These are phyloP conservation scores for Invenusta paracnida DNA, from an alignment of 2,888 invertebrate species.

Conservation along the genomic window DNA sequence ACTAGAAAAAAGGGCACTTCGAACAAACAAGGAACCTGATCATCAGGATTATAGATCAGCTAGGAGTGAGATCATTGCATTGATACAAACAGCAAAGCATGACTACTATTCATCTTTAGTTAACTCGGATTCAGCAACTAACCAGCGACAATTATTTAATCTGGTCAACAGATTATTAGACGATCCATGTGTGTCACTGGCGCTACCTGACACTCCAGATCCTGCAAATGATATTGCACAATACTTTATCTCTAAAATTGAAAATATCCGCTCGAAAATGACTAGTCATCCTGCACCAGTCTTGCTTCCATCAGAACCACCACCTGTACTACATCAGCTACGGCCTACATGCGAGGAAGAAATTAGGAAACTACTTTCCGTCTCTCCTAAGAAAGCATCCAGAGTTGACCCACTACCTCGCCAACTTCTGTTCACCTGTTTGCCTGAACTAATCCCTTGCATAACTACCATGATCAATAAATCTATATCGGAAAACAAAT, in stretches of 20 bases:
- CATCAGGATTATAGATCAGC: constrained; percentile 25
- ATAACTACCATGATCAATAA: not conserved
- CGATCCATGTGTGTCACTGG: constrained; percentile 29
- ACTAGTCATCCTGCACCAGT: constrained; percentile 25
- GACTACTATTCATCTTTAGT: constrained; percentile 29
- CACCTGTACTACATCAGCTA: constrained; percentile 29
- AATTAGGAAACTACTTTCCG: constrained; percentile 26
- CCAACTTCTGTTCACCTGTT: not conserved
- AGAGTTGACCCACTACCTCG: constrained; percentile 23
- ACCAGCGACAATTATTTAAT: constrained; percentile 24
- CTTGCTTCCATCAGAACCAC: constrained; percentile 26
- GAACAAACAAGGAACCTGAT: constrained; percentile 25
- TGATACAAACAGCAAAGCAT: constrained; percentile 29
- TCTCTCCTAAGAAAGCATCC: constrained; percentile 26
- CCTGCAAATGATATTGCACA: not conserved
- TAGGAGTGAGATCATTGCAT: constrained; percentile 29
- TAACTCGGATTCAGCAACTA: constrained; percentile 26
- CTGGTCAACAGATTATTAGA: constrained; percentile 29
- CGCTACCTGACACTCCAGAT: constrained; percentile 20
- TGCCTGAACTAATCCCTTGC: not conserved
- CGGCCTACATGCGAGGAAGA: constrained; percentile 26
- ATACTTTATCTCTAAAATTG: constrained; percentile 29
- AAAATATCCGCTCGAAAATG: constrained; percentile 26
- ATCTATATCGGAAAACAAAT: not conserved
- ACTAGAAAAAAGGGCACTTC: constrained; percentile 29